Conservation (phyloP, 2,888 invertebrate genomes). For the Chouioia cunea region DNA sequence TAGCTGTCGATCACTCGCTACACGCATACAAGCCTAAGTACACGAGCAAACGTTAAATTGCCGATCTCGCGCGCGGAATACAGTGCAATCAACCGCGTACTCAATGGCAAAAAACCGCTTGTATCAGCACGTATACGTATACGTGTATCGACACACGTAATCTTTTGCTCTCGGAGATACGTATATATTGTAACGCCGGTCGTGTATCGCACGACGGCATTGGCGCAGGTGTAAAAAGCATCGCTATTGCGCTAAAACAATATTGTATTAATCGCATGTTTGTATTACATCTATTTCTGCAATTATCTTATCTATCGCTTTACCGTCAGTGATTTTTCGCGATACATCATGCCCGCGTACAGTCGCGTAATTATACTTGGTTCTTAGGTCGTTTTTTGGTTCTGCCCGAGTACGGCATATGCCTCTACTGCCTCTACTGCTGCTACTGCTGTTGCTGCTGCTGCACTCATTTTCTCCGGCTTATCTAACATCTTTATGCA, state of each 20-base stretch:
- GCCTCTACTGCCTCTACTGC: background rate
- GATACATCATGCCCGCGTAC: no score
- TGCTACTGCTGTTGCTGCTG: conserved; percentile 1
- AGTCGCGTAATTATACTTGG: background rate
- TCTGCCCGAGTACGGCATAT: conserved; percentile 5
- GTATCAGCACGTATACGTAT: background rate
- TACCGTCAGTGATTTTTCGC: conserved; percentile 13
- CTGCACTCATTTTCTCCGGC: background rate
- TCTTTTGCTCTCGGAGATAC: background rate
- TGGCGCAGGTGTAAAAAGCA: conserved; percentile 6
- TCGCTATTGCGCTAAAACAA: conserved; percentile 11
- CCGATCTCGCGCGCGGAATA: no score
- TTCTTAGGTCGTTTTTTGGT: conserved; percentile 18
- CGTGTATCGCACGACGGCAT: background rate
- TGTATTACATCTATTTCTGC: conserved; percentile 10
- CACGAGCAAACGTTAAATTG: no score
- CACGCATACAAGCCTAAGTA: no score
- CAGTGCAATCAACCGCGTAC: no score
- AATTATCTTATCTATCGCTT: background rate
- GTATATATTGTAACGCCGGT: background rate
- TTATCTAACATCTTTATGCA: conserved; percentile 25
- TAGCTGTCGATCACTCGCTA: no score
- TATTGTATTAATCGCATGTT: conserved; percentile 9
- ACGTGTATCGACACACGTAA: no score
- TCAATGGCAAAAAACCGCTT: no score